Conservation (phyloP, 2,797 vertebrate species). For the Hydrophis major region DNA sequence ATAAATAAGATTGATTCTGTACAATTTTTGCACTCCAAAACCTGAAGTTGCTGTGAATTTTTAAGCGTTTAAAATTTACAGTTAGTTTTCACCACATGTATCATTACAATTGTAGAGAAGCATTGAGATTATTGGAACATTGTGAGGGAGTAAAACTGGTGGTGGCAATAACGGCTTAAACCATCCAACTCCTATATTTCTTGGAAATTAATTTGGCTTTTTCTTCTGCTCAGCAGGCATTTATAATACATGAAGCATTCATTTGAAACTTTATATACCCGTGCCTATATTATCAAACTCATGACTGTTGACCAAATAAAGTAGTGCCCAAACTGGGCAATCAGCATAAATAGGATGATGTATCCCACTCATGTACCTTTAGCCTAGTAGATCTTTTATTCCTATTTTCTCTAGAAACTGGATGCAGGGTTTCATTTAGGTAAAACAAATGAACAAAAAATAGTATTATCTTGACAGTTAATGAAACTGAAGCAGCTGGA, state of each 20-base stretch:
- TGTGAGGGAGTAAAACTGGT: slow-evolving; percentile 4
- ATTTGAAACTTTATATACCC: background rate
- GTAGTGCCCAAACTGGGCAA: background rate
- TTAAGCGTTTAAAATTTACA: background rate
- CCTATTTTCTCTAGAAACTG: background rate
- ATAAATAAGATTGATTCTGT: background rate
- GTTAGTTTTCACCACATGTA: background rate
- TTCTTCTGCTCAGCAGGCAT: background rate
- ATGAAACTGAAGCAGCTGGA: background rate
- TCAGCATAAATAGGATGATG: background rate
- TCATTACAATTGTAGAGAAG: background rate
- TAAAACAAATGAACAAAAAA: background rate
- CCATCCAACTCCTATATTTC: background rate
- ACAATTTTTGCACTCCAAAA: background rate
- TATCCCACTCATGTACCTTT: background rate
- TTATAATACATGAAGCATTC: background rate
- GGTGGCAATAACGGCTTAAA: background rate
- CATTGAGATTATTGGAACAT: slow-evolving; percentile 12
- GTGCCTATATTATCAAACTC: background rate
- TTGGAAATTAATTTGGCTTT: background rate
- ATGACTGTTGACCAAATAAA: background rate
- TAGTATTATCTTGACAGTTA: background rate
- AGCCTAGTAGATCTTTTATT: background rate
- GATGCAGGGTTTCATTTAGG: background rate
- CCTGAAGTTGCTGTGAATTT: background rate